Evolutionary conservation across 1,140 invertebrate genomes (phyloP), one percentile per base, ranked within the genome.

Genomic region (Cecropterus lyciades): DNA sequence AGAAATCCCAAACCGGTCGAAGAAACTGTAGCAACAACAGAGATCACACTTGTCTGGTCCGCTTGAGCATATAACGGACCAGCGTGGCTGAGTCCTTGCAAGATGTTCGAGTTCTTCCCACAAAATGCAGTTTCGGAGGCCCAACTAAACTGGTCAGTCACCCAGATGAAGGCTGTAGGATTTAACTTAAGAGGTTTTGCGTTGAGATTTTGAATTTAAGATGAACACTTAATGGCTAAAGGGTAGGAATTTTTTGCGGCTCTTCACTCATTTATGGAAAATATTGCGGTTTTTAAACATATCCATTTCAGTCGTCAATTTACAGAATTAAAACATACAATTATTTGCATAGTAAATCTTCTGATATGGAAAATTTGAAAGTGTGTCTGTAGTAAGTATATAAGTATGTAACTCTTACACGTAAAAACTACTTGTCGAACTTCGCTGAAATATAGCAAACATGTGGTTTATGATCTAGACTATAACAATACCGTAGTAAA

Each of bases 111-210:
- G 16, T 53, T 16, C 16, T 10, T 62, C 30, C 17, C 14, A 42
- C 24, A 46, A 64, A 75, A 66, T 46, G 48, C 56, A 66, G 40
- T 65, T 67, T 57, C 42, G 45, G 33, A 37, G 56, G 45, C 14
- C 40, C 16, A 70, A 65, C 30, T 16, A 60, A 72, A 65, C 69
- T 60, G 80, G 81, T 78, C 64, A 52, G 69, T 78, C 80, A 82
- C 70, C 75, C 74, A 84, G 76, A 79, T 82, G 82, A 82, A 80
- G 73, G 75, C 79, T 79, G 75, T 77, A 75, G 72, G 78, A 77
- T 84, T 81, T 81, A 77, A 80, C 70, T 77, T 78, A 72, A 82
- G 82, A 79, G 81, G 75, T 82, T 82, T 84, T 67, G 60, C 68
- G 71, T 74, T 69, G 70, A 78, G 78, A 80, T 80, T 80, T 73